Evolutionary conservation across 2,797 vertebrate genomes (phyloP).

Genomic region (Rousettus madagascariensis): DNA sequence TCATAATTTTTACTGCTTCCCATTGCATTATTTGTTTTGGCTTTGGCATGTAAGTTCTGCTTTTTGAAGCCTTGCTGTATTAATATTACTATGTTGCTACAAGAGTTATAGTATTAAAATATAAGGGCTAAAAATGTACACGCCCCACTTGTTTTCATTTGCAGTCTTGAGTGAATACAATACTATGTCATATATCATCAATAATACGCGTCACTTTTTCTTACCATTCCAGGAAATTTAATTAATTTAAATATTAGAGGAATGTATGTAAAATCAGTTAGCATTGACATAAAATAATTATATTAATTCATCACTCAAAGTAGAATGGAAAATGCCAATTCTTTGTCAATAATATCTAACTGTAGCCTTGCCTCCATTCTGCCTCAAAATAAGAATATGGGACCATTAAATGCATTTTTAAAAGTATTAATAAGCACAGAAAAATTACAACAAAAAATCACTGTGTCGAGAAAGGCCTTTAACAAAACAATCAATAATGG

Average conservation of each 20-base stretch:
- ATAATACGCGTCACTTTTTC: not conserved
- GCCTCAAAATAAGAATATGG: not conserved
- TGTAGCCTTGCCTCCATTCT: not conserved
- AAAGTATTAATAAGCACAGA: not conserved
- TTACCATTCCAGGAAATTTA: not conserved
- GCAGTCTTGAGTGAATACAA: not conserved
- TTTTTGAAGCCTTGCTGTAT: slow-evolving; percentile 20
- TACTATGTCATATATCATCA: not conserved
- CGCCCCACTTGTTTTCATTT: not conserved
- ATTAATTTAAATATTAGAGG: slow-evolving; percentile 37
- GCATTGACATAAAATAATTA: slow-evolving; percentile 17
- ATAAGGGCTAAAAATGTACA: not conserved
- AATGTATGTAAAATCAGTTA: not conserved
- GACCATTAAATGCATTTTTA: not conserved
- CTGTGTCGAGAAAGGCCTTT: not conserved
- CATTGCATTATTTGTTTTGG: slow-evolving; percentile 59
- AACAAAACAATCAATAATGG: not conserved
- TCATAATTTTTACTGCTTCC: slow-evolving; percentile 65
- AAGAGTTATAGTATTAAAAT: not conserved
- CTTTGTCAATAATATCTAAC: not conserved
- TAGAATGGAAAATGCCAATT: not conserved
- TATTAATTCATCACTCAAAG: not conserved
- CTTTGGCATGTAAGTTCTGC: slow-evolving; percentile 14
- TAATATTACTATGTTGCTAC: slow-evolving; percentile 19
- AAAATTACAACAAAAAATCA: not conserved